Percentiles rank a stretch among this genome's conserved stretches.
Evolutionary conservation across 2,888 invertebrate genomes (phyloP).

Genomic region (Andrena minutula): DNA sequence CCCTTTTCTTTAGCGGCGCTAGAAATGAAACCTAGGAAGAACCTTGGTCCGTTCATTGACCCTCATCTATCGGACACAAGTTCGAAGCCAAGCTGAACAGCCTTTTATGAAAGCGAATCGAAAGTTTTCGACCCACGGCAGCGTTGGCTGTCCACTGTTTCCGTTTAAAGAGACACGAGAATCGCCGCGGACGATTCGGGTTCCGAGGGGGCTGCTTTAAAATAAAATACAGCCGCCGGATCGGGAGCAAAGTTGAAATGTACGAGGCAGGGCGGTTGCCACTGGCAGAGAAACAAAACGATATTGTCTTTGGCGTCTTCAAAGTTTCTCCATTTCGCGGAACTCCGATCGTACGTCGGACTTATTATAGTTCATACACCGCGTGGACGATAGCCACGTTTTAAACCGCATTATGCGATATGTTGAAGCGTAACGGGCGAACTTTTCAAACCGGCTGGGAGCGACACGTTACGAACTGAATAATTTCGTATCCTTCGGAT

Average conservation of each 20-base stretch:
- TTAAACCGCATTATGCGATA: slow-evolving; percentile 60
- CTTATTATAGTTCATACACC: slow-evolving; percentile 57
- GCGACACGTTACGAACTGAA: slow-evolving; percentile 41
- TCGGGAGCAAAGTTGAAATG: slow-evolving; percentile 2
- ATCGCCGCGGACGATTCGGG: background rate
- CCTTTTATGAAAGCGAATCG: background rate
- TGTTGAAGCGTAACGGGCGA: slow-evolving; percentile 55
- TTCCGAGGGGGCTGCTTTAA: background rate
- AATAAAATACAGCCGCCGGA: slow-evolving; percentile 2
- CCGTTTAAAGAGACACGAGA: background rate
- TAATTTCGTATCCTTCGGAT: slow-evolving; percentile 55
- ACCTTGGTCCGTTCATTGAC: background rate
- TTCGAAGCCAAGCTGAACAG: background rate
- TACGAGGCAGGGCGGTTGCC: slow-evolving; percentile 6
- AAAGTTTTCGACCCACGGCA: background rate
- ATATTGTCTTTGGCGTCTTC: slow-evolving; percentile 40
- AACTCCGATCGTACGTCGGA: slow-evolving; percentile 49
- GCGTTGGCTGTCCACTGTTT: background rate
- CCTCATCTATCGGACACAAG: background rate
- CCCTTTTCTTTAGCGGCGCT: background rate
- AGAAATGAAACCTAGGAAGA: background rate
- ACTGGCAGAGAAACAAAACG: slow-evolving; percentile 39
- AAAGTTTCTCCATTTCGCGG: slow-evolving; percentile 51
- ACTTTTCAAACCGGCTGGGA: slow-evolving; percentile 35
- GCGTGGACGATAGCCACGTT: slow-evolving; percentile 49